A percentile compares a stretch with the other conserved stretches of the same genome.
Evolutionary conservation across 2,797 vertebrate species (phyloP).

Genomic region (Lates japonicus): DNA sequence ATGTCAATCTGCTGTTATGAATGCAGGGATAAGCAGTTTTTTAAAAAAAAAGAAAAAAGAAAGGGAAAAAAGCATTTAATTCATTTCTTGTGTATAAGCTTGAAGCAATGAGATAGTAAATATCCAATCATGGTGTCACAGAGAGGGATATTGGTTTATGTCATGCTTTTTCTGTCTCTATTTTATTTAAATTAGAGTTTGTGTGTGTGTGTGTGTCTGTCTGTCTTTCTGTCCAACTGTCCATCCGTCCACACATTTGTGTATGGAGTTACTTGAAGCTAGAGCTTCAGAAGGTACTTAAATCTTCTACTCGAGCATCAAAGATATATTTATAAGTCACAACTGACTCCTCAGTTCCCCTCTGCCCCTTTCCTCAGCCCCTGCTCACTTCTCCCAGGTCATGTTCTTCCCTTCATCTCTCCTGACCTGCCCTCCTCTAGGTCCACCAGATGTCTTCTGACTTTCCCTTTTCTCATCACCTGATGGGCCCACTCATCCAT

Average conservation of each 20-base stretch:
- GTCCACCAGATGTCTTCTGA: too few relatives aligned
- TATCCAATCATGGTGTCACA: slow-evolving; percentile 70
- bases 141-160: slow-evolving; percentile 63
- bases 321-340: neutral
- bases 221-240: too few relatives aligned
- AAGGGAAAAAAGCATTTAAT: slow-evolving; percentile 19
- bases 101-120: slow-evolving; percentile 61
- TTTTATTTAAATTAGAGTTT: slow-evolving; percentile 43
- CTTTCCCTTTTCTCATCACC: too few relatives aligned
- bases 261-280: slow-evolving; percentile 21
- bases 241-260: neutral
- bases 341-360: too few relatives aligned
- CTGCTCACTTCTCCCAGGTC: too few relatives aligned
- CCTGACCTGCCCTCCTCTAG: too few relatives aligned
- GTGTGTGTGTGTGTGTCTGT: neutral
- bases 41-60: slow-evolving; percentile 1
- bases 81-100: slow-evolving; percentile 59
- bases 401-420: too few relatives aligned
- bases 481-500: too few relatives aligned
- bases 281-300: neutral
- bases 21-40: slow-evolving; percentile 50
- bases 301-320: neutral
- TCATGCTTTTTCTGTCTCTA: slow-evolving; percentile 39
- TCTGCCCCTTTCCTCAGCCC: too few relatives aligned
- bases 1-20: slow-evolving; percentile 71